Percentiles rank a stretch among this genome's conserved stretches.
These are phyloP conservation scores for Apostichopus parvimensis DNA, from an alignment of 35 echinoderm and acorn worm species.

Conservation along the genomic window DNA sequence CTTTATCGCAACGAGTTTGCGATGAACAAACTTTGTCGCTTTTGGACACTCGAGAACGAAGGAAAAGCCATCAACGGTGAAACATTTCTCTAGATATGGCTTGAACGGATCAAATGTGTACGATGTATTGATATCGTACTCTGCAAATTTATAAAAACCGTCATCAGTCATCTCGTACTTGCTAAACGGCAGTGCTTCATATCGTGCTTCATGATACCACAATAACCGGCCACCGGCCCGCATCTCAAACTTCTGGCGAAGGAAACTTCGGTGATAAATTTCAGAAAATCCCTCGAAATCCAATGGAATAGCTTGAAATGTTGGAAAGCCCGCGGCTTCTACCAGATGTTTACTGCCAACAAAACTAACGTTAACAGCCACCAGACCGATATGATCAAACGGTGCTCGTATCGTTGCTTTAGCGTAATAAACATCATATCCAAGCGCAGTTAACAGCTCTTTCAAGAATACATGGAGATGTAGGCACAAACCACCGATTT, in stretches of 20 bases:
- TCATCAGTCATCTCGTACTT: background rate
- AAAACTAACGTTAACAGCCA: background rate
- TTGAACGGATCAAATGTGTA: background rate
- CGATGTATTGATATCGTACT: background rate
- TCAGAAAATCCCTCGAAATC: conserved; percentile 1
- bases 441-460: background rate
- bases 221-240: background rate
- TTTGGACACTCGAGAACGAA: background rate
- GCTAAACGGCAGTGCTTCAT: background rate
- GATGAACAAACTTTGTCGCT: background rate
- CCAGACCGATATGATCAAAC: background rate
- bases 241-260: background rate
- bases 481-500: background rate
- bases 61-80: background rate
- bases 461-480: conserved; percentile 4
- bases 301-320: conserved; percentile 16
- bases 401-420: background rate
- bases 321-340: background rate
- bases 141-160: background rate
- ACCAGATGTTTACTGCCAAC: background rate
- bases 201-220: conserved; percentile 21
- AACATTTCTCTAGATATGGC: background rate
- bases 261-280: background rate
- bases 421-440: background rate
- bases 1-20: background rate